These are phyloP conservation scores for Bathynomus jamesi DNA, from an alignment of 1,140 invertebrate species.

Conservation along the genomic window DNA sequence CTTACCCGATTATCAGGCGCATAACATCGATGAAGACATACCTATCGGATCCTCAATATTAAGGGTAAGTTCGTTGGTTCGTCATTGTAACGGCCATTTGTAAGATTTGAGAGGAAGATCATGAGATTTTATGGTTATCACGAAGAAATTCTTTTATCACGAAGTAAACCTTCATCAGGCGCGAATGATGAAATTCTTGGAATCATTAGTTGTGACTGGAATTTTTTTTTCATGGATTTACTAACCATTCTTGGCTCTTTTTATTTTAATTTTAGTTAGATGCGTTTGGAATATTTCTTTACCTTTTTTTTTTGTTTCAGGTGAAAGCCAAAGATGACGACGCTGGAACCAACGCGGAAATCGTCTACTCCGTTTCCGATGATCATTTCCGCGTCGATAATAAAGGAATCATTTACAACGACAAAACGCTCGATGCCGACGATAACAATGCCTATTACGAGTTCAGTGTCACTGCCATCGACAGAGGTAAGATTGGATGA, in stretches of 20 bases:
- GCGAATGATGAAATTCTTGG: too few relatives aligned
- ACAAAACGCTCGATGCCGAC: conserved; percentile 86
- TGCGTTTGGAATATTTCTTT: conserved; percentile 9
- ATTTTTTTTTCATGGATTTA: too few relatives aligned
- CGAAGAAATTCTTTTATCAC: too few relatives aligned
- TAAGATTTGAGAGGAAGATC: too few relatives aligned
- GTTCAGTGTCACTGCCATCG: conserved; percentile 82
- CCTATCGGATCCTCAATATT: conserved; percentile 54
- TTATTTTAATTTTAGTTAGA: too few relatives aligned
- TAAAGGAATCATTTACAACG: conserved; percentile 82
- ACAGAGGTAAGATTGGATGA: conserved; percentile 72
- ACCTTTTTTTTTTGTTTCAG: conserved; percentile 1
- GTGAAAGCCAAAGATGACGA: conserved; percentile 56
- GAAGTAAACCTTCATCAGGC: too few relatives aligned
- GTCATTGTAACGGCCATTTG: too few relatives aligned
- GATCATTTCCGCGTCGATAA: conserved; percentile 88
- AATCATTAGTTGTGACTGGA: too few relatives aligned
- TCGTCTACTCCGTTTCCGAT: conserved; percentile 83
- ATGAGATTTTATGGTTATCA: too few relatives aligned
- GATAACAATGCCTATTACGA: conserved; percentile 95
- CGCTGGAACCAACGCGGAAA: conserved; percentile 84
- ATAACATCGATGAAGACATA: conserved; percentile 90
- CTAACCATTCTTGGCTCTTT: too few relatives aligned
- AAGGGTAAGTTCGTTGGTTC: too few relatives aligned
- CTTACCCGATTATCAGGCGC: conserved; percentile 87